Base-by-base conservation (phyloP, 2,888 invertebrate genomes). In the Linnaemya tessellans region DNA sequence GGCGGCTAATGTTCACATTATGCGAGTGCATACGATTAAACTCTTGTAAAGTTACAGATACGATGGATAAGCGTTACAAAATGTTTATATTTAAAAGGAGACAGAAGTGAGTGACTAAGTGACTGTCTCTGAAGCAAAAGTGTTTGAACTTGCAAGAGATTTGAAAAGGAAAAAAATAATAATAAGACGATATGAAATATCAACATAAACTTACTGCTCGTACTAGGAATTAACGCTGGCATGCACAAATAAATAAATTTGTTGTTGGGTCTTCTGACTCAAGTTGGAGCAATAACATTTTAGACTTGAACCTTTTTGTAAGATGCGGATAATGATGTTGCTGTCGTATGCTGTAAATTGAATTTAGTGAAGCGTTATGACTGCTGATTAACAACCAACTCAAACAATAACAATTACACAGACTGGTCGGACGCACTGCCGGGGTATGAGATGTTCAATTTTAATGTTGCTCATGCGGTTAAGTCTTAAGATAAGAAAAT, bases 281-380 rank as follows among this genome's bases (percentile, higher is more conserved):
- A 13, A 64, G 54, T 41, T 54, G 30, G 11, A 65, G 22, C 43
- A 49, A 71, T 38, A 56, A 64, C 75, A 25, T 60, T 54, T 58
- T 56, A 46, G 22, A 56, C 46, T 54, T 62, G 20, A 81, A 18
- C 54, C 5, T 65, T 51, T n/a, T 65, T 49, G 73, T 73, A 46
- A 64, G 60, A 54, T 54, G 54, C 30, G 41, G 20, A 46, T 71
- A 71, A 64, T 64, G 41, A 43, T 60, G 20, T n/a, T 68, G 65
- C 51, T 74, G 51, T 60, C 41, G 60, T 51, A 10, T 80, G 65
- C 56, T 56, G 20, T 73, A 67, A 58, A 75, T 85, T 81, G 71
- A 82, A 75, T 87, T 84, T 80, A 87, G 67, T 87, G 75, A 83
- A 87, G 87, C 84, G 83, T 87, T 86, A 87, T 84, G 87, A 82